phyloP scores from a whole-genome alignment of 2,113 vertebrate species.

The Clarias magur region DNA sequence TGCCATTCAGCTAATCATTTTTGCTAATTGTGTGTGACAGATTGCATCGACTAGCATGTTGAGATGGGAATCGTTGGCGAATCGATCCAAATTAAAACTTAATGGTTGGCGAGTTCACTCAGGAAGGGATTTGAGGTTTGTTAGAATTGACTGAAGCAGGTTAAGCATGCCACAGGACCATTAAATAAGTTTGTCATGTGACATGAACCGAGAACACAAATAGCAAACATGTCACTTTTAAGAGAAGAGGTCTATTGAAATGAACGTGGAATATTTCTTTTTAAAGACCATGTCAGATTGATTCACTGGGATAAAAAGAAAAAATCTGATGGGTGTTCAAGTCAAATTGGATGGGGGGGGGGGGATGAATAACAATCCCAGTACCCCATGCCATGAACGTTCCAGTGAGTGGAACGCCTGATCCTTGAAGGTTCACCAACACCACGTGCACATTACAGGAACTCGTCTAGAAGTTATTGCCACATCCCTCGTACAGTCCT shows the following conservation, averaged over 20 bases:
- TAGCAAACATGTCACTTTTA: not conserved
- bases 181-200: not conserved
- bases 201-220: not conserved
- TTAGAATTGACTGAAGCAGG: not conserved
- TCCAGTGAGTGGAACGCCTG: too few species aligned
- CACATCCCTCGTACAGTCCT: too few species aligned
- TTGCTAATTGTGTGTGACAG: constrained; percentile 41
- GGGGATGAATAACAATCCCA: too few species aligned
- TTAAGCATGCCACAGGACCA: too few species aligned
- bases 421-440: too few species aligned
- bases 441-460: too few species aligned
- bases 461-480: too few species aligned
- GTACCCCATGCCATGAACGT: too few species aligned
- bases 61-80: constrained; percentile 18
- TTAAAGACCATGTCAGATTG: not conserved
- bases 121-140: not conserved
- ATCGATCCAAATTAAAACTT: constrained; percentile 33
- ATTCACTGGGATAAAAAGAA: not conserved
- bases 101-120: not conserved
- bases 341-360: too few species aligned
- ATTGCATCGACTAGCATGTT: constrained; percentile 23
- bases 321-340: too few species aligned
- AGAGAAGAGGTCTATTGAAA: not conserved
- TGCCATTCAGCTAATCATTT: constrained; percentile 1
- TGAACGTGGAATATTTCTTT: not conserved